phyloP scores from a whole-genome alignment of 2,888 invertebrate genomes.

The Archaeoteleia sp. region DNA sequence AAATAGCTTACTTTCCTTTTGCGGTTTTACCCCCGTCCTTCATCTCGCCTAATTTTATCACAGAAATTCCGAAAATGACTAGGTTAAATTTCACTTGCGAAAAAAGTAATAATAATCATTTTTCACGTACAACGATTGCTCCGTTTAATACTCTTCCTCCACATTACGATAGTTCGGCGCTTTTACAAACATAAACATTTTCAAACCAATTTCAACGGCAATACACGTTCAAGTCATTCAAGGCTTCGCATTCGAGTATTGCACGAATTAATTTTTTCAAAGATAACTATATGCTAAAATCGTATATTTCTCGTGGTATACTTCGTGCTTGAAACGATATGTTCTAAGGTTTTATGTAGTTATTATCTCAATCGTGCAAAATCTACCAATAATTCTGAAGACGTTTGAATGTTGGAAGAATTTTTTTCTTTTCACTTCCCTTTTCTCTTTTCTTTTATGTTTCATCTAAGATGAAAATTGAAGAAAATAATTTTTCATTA shows the following conservation, averaged over 20 bases:
- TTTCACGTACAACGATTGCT: conserved; percentile 23
- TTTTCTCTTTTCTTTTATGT: conserved; percentile 23
- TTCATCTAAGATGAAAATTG: conserved; percentile 48
- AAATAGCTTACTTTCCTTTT: conserved; percentile 48
- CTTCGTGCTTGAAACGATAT: conserved; percentile 72
- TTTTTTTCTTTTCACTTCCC: conserved; percentile 42
- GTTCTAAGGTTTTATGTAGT: conserved; percentile 59
- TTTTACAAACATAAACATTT: conserved; percentile 25
- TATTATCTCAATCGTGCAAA: conserved; percentile 48
- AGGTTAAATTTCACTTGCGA: conserved; percentile 71
- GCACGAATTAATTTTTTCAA: conserved; percentile 45
- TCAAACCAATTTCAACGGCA: conserved; percentile 32
- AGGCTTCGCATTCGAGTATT: conserved; percentile 26
- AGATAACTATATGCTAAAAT: conserved; percentile 66
- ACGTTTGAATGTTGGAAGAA: conserved; percentile 55
- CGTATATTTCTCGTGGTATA: conserved; percentile 73
- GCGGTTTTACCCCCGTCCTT: conserved; percentile 18
- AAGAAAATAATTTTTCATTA: conserved; percentile 40
- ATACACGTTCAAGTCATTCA: conserved; percentile 14
- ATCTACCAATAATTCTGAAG: conserved; percentile 49
- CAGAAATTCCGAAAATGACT: conserved; percentile 73
- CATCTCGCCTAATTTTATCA: conserved; percentile 67
- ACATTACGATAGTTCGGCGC: conserved; percentile 60
- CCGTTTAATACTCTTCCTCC: conserved; percentile 45
- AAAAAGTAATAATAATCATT: conserved; percentile 27